These are phyloP conservation scores for Eulimnadia texana DNA, from an alignment of 1,140 invertebrate genomes.

Conservation along the genomic window DNA sequence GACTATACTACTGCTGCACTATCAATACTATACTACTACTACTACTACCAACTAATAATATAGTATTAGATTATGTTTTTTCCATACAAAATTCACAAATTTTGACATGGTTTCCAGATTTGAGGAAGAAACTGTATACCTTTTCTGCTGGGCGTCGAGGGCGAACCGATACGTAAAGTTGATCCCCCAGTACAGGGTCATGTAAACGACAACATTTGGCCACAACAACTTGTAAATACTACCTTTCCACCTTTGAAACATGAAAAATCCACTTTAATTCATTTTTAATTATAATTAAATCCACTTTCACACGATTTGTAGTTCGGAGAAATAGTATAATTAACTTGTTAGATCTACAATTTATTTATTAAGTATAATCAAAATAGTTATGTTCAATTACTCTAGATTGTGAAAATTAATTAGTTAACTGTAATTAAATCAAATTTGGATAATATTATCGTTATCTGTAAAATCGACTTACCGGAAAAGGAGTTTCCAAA, in stretches of 20 bases:
- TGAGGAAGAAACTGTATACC: constrained; percentile 8
- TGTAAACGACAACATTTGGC: constrained; percentile 32
- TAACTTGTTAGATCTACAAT: background rate
- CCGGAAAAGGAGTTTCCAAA: constrained; percentile 31
- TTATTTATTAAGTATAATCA: constrained; percentile 28
- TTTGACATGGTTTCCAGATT: background rate
- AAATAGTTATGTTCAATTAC: too few relatives aligned
- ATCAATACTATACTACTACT: too few relatives aligned
- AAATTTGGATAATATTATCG: too few relatives aligned
- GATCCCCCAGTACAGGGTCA: constrained; percentile 28
- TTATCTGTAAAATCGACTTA: constrained; percentile 32
- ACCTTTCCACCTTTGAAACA: constrained; percentile 32
- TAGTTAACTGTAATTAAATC: too few relatives aligned
- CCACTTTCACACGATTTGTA: too few relatives aligned
- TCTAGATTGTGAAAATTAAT: too few relatives aligned
- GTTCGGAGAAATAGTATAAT: background rate
- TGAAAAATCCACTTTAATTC: background rate
- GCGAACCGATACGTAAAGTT: constrained; percentile 31
- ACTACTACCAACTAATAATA: background rate
- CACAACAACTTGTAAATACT: constrained; percentile 37
- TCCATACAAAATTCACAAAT: background rate
- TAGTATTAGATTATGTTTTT: background rate
- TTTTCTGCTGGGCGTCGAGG: constrained; percentile 23
- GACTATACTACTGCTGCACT: too few relatives aligned
- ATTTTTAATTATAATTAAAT: too few relatives aligned